Evolutionary conservation across 23 tunicate species (phyloP), one percentile per base, ranked within the genome.

Genomic region (Trididemnum miniatum): DNA sequence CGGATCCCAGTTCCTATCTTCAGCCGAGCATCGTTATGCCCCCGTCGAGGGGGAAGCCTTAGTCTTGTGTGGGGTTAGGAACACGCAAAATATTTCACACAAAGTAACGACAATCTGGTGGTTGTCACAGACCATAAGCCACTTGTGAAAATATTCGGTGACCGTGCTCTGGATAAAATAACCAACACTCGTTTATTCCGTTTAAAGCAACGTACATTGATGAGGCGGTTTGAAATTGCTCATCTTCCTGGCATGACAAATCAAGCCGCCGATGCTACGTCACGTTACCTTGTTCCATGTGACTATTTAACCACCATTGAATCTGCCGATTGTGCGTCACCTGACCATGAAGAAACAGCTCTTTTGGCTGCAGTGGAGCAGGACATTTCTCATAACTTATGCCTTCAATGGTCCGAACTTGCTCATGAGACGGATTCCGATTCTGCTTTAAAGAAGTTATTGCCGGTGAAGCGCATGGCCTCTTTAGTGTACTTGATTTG

Each of bases 1-100:
- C 5, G 86, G 86, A 20, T 69, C 65, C 34, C 38, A 79, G n/a
- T 82, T 82, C 26, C 20, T 31, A 1, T n/a, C 37, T 39, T 29
- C 62, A 1, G 65, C 65, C 1, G 86, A 82, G 71, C 71, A 40
- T 1, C 62, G 86, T 27, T 82, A 80, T 26, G 65, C 78, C 7
- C 65, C 84, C 23, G 30, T 44, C 1, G 85, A 82, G 38, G 85
- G 85, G 1, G 77, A 82, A 82, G 85, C 78, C 65, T 28, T 65
- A 35, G 85, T 31, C 33, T 69, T 20, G 77, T 63, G 1, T 25
- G 77, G 65, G 85, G 80, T 2, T 77, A 73, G 51, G 72, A 74
- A 26, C 87, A 73, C 1, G 34, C 80, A 33, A 59, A 60, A 34
- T 83, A 71, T 32, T 72, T 83, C 38, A 51, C 72, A 32, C 71